Percentiles rank a stretch among this genome's conserved stretches.
Evolutionary conservation across 2,113 vertebrate genomes (phyloP).

Genomic region (Rhineura floridana): DNA sequence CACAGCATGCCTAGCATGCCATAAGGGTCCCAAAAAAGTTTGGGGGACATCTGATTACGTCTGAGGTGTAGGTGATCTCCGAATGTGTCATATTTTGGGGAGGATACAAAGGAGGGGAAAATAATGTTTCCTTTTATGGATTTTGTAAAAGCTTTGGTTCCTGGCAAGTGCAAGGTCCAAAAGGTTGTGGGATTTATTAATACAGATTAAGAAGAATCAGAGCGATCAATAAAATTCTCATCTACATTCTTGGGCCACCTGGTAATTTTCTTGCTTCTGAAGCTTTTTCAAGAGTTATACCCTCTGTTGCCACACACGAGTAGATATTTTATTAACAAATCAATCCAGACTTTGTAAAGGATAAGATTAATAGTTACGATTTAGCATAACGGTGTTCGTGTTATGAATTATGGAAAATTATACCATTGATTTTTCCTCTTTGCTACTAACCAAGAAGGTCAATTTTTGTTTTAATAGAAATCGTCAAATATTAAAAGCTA

Average conservation of each 20-base stretch:
- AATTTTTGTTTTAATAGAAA: constrained; percentile 85
- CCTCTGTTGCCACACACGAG: constrained; percentile 80
- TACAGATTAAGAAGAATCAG: constrained; percentile 86
- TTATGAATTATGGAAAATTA: constrained; percentile 87
- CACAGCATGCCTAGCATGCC: constrained; percentile 5
- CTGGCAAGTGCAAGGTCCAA: constrained; percentile 81
- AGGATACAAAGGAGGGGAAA: constrained; percentile 52
- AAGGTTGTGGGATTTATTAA: constrained; percentile 87
- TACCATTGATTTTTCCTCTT: constrained; percentile 77
- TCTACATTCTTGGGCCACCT: constrained; percentile 84
- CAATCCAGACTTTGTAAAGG: constrained; percentile 87
- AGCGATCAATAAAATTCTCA: constrained; percentile 86
- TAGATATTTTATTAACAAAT: constrained; percentile 87
- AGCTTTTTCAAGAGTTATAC: constrained; percentile 86
- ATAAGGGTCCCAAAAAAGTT: constrained; percentile 50
- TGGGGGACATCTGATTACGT: constrained; percentile 31
- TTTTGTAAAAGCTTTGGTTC: constrained; percentile 75
- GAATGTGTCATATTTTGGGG: constrained; percentile 53
- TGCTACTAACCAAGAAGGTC: constrained; percentile 77
- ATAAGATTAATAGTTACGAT: constrained; percentile 86
- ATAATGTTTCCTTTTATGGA: constrained; percentile 71
- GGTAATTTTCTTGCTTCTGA: constrained; percentile 85
- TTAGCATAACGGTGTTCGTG: constrained; percentile 82
- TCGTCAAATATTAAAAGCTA: constrained; percentile 79
- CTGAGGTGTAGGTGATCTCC: constrained; percentile 11